Percentiles rank a stretch among this genome's conserved stretches.
phyloP scores from a whole-genome alignment of 2,797 vertebrate genomes.

The Acipenser transmontanus region DNA sequence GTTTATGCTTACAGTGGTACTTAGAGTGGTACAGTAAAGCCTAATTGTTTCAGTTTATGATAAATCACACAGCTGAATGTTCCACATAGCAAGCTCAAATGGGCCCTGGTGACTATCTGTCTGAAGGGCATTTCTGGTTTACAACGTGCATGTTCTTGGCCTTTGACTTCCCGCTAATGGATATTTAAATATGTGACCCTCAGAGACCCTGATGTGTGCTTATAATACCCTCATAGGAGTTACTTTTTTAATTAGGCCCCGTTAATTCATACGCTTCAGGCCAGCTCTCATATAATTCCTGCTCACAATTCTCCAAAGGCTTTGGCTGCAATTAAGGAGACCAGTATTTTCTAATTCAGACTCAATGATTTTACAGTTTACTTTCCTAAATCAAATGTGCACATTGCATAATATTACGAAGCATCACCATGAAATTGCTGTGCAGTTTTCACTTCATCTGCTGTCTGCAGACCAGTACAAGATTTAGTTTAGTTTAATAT shows the following conservation, averaged over 20 bases:
- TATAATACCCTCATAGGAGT: conserved; percentile 3
- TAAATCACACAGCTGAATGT: conserved; percentile 34
- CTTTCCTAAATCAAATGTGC: no score
- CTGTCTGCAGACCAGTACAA: no score
- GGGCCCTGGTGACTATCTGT: conserved; percentile 27
- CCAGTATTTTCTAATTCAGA: background rate
- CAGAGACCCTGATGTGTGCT: conserved; percentile 4
- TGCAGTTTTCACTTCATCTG: no score
- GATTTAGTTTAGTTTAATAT: no score
- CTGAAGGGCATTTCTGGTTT: conserved; percentile 22
- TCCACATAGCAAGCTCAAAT: conserved; percentile 39
- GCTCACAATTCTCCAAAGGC: background rate
- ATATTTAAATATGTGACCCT: conserved; percentile 31
- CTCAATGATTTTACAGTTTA: no score
- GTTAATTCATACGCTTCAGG: conserved; percentile 11
- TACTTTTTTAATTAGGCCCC: conserved; percentile 16
- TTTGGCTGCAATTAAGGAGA: conserved; percentile 11
- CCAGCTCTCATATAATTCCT: conserved; percentile 2
- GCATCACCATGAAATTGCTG: no score
- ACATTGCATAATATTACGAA: no score
- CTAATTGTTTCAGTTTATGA: conserved; percentile 38
- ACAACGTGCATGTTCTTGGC: conserved; percentile 21
- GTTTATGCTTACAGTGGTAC: conserved; percentile 33
- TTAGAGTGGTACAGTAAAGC: conserved; percentile 37
- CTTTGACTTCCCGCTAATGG: conserved; percentile 37